Evolutionary conservation across 2,797 vertebrate species (phyloP).

Genomic region (Malacoraja senta): DNA sequence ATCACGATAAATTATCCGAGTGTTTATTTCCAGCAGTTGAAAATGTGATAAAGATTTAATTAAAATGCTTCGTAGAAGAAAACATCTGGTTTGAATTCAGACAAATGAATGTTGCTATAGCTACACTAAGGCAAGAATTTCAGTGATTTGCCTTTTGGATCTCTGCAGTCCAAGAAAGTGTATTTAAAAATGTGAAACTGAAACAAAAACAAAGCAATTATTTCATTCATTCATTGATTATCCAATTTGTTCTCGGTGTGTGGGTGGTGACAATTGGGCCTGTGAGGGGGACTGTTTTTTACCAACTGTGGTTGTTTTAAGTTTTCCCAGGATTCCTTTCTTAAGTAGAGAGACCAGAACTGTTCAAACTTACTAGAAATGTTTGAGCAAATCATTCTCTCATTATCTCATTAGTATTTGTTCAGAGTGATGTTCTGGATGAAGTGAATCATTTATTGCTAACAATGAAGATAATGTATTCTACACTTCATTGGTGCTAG

Average conservation of each 20-base stretch:
- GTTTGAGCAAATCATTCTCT: slow-evolving; percentile 42
- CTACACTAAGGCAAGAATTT: slow-evolving; percentile 12
- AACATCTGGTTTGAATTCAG: slow-evolving; percentile 19
- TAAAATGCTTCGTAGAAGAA: neutral
- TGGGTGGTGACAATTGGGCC: neutral
- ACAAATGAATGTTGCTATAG: slow-evolving; percentile 26
- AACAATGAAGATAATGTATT: neutral
- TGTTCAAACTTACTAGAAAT: slow-evolving; percentile 45
- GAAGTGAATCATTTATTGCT: neutral
- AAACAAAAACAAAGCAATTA: slow-evolving; percentile 33
- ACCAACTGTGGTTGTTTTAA: slow-evolving; percentile 44
- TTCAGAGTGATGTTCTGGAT: neutral
- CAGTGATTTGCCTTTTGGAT: slow-evolving; percentile 30
- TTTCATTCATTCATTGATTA: slow-evolving; percentile 42
- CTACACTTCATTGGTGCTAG: neutral
- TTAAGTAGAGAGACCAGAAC: slow-evolving; percentile 30
- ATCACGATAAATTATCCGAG: neutral
- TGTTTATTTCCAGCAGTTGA: neutral
- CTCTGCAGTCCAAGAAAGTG: neutral
- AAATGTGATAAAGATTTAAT: slow-evolving; percentile 8
- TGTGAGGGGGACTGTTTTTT: slow-evolving; percentile 39
- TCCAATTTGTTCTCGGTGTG: slow-evolving; percentile 37
- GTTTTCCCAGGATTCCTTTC: slow-evolving; percentile 42
- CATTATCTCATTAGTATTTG: neutral
- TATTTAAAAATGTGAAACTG: neutral